A percentile compares a stretch with the other conserved stretches of the same genome.
Conservation (phyloP, 2,888 invertebrate species). For the Ormyrus labotus region DNA sequence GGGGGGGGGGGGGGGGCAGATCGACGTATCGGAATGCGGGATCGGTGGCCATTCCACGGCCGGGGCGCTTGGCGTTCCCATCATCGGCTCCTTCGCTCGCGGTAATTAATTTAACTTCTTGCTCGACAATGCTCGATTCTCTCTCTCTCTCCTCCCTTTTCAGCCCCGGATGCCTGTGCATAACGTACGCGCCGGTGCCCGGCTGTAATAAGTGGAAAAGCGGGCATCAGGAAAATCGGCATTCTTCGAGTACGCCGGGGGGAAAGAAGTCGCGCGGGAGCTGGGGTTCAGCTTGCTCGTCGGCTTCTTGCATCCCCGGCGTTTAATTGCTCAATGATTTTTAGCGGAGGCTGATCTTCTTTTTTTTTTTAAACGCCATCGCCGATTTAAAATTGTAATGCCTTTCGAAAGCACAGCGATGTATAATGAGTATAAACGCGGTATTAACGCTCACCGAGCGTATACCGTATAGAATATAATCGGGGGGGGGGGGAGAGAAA, state of each 20-base stretch:
- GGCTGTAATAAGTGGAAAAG: constrained; percentile 2
- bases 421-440: not conserved
- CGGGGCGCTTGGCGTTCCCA: constrained; percentile 28
- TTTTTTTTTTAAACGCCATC: too few species aligned
- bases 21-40: too few species aligned
- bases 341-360: too few species aligned
- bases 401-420: not conserved
- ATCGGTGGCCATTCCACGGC: not conserved
- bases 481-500: too few species aligned
- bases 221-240: not conserved
- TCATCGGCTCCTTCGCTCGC: constrained; percentile 30
- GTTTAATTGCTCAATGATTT: too few species aligned
- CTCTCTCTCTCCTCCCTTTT: not conserved
- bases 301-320: too few species aligned
- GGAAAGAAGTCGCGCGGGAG: not conserved
- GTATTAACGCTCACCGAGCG: not conserved
- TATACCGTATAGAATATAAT: not conserved
- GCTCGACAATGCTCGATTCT: constrained; percentile 29
- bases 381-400: too few species aligned
- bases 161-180: constrained; percentile 51
- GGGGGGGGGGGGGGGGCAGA: too few species aligned
- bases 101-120: constrained; percentile 76
- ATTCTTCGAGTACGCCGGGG: not conserved
- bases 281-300: too few species aligned
- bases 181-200: not conserved